Base-by-base conservation (phyloP, 2,113 vertebrate genomes). In the Carollia perspicillata region DNA sequence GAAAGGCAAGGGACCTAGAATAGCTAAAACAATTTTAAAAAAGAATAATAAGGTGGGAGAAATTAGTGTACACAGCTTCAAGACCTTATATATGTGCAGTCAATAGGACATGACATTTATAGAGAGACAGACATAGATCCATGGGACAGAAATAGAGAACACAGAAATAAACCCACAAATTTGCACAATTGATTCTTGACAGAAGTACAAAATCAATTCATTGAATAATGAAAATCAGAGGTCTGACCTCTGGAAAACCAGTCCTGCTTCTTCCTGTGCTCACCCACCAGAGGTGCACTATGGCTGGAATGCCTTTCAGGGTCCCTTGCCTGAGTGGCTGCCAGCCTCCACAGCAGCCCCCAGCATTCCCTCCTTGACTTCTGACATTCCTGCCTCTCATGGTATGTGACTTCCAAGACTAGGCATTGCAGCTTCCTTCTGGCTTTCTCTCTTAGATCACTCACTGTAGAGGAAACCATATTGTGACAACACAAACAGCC, bases 161-260 rank as follows among this genome's bases (percentile, higher is more conserved):
- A 53, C 89, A 91, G 30, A 71, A 58, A 81, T 13, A 91, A 33
- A 81, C 33, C 14, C 6, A 9, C 77, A 58, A 4, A 37, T 71
- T 47, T 10, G 10, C 35, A n/a, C 14, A 53, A 35, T 9, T 28
- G 49, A 44, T 58, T 71, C 78, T 69, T 42, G 5, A 68, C 47
- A 66, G 30, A 71, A 51, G 77, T 58, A 12, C 58, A 51, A 89
- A 78, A 40, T 66, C n/a, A 79, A n/a, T 55, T 72, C 51, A 60
- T 30, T 37, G 40, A 83, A 37, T 35, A 81, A 81, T 47, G 40
- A 53, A 90, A 66, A 47, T 14, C n/a, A 9, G 18, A 79, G 65
- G 23, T 37, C 55, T n/a, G 30, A 47, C 33, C 28, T 69, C 40
- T 11, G 58, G 66, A 44, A 65, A 75, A 40, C 6, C 18, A n/a